Percentiles rank a stretch among this genome's conserved stretches.
Evolutionary conservation across 1,140 invertebrate genomes (phyloP).

Genomic region (Panagrolaimus sp.): DNA sequence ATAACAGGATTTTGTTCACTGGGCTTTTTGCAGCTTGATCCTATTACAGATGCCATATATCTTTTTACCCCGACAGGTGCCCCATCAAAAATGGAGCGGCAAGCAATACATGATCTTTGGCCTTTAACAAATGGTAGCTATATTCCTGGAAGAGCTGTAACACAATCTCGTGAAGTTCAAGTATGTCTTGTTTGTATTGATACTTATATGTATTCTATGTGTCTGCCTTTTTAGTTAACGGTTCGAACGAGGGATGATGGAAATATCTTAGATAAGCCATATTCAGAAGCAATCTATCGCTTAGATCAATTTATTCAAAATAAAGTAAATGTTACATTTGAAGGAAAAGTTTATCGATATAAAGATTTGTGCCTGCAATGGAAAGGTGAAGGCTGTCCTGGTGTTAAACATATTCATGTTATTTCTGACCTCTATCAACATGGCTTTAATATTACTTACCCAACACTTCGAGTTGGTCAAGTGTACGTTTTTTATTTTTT

Average conservation of each 20-base stretch:
- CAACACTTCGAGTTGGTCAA: constrained; percentile 45
- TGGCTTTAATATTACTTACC: constrained; percentile 56
- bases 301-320: constrained; percentile 51
- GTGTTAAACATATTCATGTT: constrained; percentile 51
- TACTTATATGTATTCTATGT: background rate
- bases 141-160: constrained; percentile 54
- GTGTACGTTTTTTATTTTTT: constrained; percentile 31
- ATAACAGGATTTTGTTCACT: constrained; percentile 33
- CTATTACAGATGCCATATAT: constrained; percentile 53
- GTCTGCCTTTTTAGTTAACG: constrained; percentile 37
- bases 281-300: constrained; percentile 45
- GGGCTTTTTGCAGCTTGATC: constrained; percentile 46
- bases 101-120: constrained; percentile 54
- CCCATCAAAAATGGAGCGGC: constrained; percentile 39
- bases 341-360: constrained; percentile 43
- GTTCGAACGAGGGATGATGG: constrained; percentile 46
- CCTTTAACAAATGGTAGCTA: constrained; percentile 49
- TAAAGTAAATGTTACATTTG: constrained; percentile 43
- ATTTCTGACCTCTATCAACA: constrained; percentile 53
- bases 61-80: constrained; percentile 28
- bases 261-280: constrained; percentile 53
- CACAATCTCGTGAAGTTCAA: constrained; percentile 54
- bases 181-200: constrained; percentile 19
- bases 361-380: constrained; percentile 46
- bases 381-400: constrained; percentile 45